A percentile compares a stretch with the other conserved stretches of the same genome.
Evolutionary conservation across 2,888 invertebrate genomes (phyloP).

Genomic region (Dromius quadrimaculatus): DNA sequence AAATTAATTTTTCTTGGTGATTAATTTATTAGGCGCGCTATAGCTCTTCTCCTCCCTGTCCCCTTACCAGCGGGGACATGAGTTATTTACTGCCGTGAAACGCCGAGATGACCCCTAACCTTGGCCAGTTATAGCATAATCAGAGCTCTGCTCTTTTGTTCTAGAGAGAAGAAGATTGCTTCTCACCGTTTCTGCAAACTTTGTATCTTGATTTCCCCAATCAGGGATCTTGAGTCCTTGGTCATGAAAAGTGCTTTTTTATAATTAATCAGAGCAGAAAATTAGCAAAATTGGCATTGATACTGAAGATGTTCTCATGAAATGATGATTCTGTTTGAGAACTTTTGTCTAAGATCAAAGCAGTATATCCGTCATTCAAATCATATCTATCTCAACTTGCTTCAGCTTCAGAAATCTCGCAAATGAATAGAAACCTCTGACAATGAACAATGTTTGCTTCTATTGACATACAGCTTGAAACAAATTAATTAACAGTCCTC

Average conservation of each 20-base stretch:
- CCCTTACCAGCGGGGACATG: slow-evolving; percentile 36
- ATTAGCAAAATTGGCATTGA: too few species aligned
- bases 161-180: slow-evolving; percentile 11
- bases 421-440: not conserved
- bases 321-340: too few species aligned
- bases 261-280: too few species aligned
- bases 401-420: not conserved
- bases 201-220: too few species aligned
- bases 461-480: slow-evolving; percentile 18
- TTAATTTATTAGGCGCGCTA: slow-evolving; percentile 59
- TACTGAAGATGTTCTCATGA: too few species aligned
- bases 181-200: slow-evolving; percentile 35
- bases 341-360: too few species aligned
- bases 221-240: too few species aligned
- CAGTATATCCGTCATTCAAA: too few species aligned
- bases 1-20: slow-evolving; percentile 61
- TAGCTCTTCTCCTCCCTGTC: slow-evolving; percentile 10
- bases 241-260: too few species aligned
- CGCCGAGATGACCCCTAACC: slow-evolving; percentile 42
- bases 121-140: slow-evolving; percentile 50
- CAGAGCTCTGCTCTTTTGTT: slow-evolving; percentile 14
- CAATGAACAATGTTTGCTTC: not conserved
- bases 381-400: not conserved
- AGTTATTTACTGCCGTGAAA: slow-evolving; percentile 51
- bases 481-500: slow-evolving; percentile 19